Conservation (phyloP, 64 coral and sea anemone genomes). For the Pocillopora damicornis region DNA sequence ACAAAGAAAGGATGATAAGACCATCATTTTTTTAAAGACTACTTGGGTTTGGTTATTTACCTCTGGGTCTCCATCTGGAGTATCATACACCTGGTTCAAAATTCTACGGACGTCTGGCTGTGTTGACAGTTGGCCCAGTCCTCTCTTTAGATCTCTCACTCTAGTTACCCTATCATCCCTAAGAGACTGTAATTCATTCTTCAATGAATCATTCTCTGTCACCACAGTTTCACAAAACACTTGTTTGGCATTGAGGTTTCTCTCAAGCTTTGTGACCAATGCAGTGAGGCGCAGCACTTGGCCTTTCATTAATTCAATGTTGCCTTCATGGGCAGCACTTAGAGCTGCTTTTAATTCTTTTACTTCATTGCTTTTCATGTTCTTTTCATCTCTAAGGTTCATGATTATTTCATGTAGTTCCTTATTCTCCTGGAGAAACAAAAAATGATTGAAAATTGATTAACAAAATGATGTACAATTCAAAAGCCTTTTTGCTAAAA, state of each 20-base stretch:
- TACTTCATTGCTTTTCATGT: conserved; percentile 45
- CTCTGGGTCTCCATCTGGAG: not conserved
- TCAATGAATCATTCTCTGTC: conserved; percentile 70
- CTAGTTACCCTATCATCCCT: conserved; percentile 62
- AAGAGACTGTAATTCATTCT: conserved; percentile 54
- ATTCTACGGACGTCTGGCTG: conserved; percentile 7
- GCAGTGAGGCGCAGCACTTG: conserved; percentile 51
- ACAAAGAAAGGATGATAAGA: not conserved
- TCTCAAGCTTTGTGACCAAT: conserved; percentile 39
- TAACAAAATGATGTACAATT: not conserved
- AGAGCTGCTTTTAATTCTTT: conserved; percentile 50
- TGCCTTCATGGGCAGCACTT: conserved; percentile 49
- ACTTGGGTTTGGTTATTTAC: not conserved
- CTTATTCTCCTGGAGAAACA: conserved; percentile 59
- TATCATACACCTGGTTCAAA: conserved; percentile 21
- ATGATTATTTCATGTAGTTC: conserved; percentile 88
- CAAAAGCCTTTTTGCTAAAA: no score
- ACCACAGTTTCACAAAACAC: conserved; percentile 68
- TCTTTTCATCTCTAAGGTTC: conserved; percentile 57
- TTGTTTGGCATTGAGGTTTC: conserved; percentile 84
- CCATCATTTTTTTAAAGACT: not conserved
- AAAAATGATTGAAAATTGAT: not conserved
- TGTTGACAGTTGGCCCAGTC: not conserved
- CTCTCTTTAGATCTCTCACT: conserved; percentile 62
- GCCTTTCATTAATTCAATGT: conserved; percentile 28